phyloP scores from a whole-genome alignment of 2,888 invertebrate genomes.

The Ornithoptera alexandrae region DNA sequence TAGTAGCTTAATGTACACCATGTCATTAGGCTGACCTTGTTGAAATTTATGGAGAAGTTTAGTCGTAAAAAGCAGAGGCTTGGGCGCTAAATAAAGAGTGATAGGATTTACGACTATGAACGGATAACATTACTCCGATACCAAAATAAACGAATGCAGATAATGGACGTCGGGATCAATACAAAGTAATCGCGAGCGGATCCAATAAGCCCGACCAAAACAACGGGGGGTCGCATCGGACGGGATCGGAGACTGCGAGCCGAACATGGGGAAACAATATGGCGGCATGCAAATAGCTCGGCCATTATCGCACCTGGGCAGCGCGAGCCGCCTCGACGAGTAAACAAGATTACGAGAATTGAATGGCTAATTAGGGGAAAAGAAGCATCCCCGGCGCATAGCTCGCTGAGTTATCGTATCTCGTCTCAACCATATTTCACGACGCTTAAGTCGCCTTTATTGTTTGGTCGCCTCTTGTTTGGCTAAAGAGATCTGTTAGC shows the following conservation, averaged over 20 bases:
- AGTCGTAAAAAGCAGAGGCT: constrained; percentile 34
- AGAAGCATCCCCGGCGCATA: constrained; percentile 63
- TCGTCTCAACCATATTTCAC: constrained; percentile 76
- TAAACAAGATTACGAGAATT: constrained; percentile 80
- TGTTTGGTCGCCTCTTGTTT: constrained; percentile 73
- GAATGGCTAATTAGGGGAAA: constrained; percentile 80
- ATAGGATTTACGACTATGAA: constrained; percentile 63
- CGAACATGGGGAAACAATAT: constrained; percentile 77
- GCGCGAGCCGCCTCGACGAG: constrained; percentile 68
- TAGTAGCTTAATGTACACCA: constrained; percentile 3
- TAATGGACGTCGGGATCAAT: constrained; percentile 78
- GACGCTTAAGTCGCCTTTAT: constrained; percentile 74
- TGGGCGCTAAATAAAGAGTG: constrained; percentile 48
- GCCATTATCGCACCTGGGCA: constrained; percentile 80
- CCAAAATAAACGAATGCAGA: constrained; percentile 77
- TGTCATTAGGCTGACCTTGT: constrained; percentile 13
- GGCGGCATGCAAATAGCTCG: constrained; percentile 80
- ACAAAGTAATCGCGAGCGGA: constrained; percentile 78
- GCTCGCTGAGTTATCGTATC: constrained; percentile 69
- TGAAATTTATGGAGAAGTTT: constrained; percentile 15
- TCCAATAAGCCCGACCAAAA: constrained; percentile 78
- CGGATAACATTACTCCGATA: constrained; percentile 71
- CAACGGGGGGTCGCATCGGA: constrained; percentile 71
- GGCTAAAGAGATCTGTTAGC: constrained; percentile 74
- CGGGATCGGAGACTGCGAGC: constrained; percentile 61